Base-by-base conservation (phyloP, 2,113 vertebrate species). In the Reinhardtius hippoglossoides region DNA sequence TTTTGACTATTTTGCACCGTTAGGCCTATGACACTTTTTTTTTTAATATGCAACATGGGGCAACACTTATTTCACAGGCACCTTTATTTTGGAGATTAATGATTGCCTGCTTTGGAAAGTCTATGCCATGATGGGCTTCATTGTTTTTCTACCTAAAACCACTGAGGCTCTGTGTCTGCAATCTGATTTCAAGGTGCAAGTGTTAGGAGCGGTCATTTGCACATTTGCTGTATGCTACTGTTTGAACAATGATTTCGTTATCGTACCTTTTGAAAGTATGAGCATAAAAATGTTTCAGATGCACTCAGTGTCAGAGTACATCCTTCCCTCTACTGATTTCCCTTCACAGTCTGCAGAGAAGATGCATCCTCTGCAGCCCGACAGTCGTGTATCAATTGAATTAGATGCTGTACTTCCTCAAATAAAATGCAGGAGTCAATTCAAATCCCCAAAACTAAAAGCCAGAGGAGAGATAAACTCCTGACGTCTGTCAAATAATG, bases 41-140 rank as follows among this genome's bases (percentile, higher is more conserved):
- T 57, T 72, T 57, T 5, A 27, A 58, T 58, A 62, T 83, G 82
- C 26, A 80, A 84, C 61, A 80, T 56, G 62, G 77, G 67, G 79
- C 71, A 74, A 78, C 88, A 86, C 86, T 84, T 73, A 91, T 90
- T 87, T 90, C 80, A 90, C 88, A 89, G 79, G 78, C 55, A 54
- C 15, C 27, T 42, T 55, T n/a, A 37, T 56, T 66, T 78, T 35
- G 10, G 23, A 44, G 1, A 74, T 42, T 64, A 54, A 20, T 57
- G 18, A 76, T 66, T 65, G 58, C 37, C 37, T 55, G 1, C 3
- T 68, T 35, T 80, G 8, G 21, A 46, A 42, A 35, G 14, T 52
- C 14, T 68, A 67, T 75, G 1, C 15, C 27, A 20, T 9, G 57
- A 54, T 20, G 18, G 50, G 20, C 50, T 10, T 40, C 10, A 18